These are phyloP conservation scores for Chionomys nivalis DNA, from an alignment of 2,113 vertebrate species.

Conservation along the genomic window DNA sequence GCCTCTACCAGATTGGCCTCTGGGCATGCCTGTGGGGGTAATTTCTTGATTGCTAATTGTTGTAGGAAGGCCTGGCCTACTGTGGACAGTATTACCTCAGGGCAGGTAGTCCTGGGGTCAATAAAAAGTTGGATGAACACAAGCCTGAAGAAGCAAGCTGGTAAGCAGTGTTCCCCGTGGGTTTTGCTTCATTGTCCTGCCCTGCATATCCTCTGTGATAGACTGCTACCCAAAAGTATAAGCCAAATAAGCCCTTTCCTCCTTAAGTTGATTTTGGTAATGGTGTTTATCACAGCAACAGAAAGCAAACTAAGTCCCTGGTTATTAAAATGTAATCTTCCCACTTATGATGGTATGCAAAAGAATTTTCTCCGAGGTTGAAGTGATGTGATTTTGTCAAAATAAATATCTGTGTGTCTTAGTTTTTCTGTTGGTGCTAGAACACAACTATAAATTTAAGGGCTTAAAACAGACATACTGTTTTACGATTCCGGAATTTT, in stretches of 20 bases:
- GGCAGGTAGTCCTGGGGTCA: neutral
- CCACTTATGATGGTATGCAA: neutral
- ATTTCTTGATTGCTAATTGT: neutral
- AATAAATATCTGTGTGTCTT: neutral
- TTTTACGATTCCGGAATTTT: neutral
- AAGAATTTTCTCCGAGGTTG: slow-evolving; percentile 29
- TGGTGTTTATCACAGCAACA: neutral
- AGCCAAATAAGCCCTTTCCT: neutral
- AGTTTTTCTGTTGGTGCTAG: slow-evolving; percentile 29
- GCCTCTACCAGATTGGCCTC: neutral
- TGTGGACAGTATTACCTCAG: neutral
- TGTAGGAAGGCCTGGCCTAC: neutral
- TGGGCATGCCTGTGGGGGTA: neutral
- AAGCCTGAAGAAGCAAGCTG: neutral
- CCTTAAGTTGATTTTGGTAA: neutral
- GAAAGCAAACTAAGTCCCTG: neutral
- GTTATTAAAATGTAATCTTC: neutral
- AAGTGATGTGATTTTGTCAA: slow-evolving; percentile 19
- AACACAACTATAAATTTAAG: neutral
- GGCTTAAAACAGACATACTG: neutral
- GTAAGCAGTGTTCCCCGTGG: neutral
- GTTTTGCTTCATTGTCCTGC: neutral
- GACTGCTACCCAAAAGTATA: neutral
- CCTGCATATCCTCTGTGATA: neutral
- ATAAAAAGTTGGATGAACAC: neutral